These are phyloP conservation scores for Leptinotarsa juncta DNA, from an alignment of 2,888 invertebrate genomes.

Conservation along the genomic window DNA sequence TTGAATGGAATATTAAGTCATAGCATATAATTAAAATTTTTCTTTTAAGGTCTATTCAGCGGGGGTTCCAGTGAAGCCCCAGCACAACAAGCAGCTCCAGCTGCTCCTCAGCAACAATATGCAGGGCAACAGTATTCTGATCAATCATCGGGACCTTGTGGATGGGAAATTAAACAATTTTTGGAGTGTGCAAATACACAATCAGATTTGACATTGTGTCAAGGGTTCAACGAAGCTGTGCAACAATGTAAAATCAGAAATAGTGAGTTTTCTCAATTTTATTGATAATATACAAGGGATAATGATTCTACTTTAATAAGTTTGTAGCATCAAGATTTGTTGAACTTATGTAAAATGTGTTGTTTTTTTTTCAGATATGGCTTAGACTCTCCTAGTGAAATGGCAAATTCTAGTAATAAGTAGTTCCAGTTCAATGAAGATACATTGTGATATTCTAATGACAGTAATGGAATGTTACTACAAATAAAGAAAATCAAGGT, in stretches of 20 bases:
- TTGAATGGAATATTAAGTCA: no score
- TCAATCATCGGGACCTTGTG: constrained; percentile 78
- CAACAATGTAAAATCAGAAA: constrained; percentile 92
- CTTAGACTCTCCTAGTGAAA: constrained; percentile 1
- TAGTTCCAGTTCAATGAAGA: constrained; percentile 14
- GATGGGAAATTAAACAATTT: constrained; percentile 96
- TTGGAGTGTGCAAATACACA: constrained; percentile 94
- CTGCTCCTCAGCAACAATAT: constrained; percentile 64
- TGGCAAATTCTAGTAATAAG: constrained; percentile 9
- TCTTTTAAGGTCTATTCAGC: constrained; percentile 73
- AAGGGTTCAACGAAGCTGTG: constrained; percentile 97
- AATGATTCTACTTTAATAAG: no score
- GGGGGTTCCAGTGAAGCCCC: constrained; percentile 65
- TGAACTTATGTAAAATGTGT: not conserved
- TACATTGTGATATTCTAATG: constrained; percentile 1
- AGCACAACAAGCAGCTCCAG: constrained; percentile 62
- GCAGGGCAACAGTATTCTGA: constrained; percentile 62
- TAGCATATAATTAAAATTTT: constrained; percentile 1
- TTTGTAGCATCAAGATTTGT: no score
- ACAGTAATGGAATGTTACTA: constrained; percentile 7
- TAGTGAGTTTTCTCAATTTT: constrained; percentile 67
- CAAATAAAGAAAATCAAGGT: constrained; percentile 7
- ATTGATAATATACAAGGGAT: not conserved
- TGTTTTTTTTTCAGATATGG: constrained; percentile 7
- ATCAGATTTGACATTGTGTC: constrained; percentile 89